A percentile compares a stretch with the other conserved stretches of the same genome.
These are phyloP conservation scores for Drosophila bocqueti DNA, from an alignment of 1,140 invertebrate species.

Conservation along the genomic window DNA sequence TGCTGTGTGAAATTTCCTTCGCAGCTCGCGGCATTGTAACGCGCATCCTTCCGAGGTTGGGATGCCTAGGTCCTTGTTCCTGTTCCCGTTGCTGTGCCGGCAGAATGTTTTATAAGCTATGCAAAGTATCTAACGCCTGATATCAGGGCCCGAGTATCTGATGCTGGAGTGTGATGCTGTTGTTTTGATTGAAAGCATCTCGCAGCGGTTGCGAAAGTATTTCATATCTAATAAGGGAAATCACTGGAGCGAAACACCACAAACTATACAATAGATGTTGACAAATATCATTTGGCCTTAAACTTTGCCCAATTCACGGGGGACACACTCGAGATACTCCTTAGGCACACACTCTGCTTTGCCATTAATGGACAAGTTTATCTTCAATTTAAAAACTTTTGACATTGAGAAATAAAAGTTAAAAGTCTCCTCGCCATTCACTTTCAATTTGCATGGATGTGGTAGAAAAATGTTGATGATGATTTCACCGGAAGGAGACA, in stretches of 20 bases:
- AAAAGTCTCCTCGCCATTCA: constrained; percentile 14
- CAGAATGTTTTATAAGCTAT: constrained; percentile 63
- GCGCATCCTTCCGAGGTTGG: constrained; percentile 22
- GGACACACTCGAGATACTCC: constrained; percentile 3
- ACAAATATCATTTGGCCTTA: constrained; percentile 24
- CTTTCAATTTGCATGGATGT: constrained; percentile 46
- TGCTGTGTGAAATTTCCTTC: constrained; percentile 48
- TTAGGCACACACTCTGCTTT: constrained; percentile 9
- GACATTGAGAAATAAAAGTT: constrained; percentile 36
- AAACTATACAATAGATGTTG: constrained; percentile 26
- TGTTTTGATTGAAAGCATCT: constrained; percentile 64
- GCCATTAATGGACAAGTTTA: constrained; percentile 49
- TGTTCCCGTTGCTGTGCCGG: constrained; percentile 50
- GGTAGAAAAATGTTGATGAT: constrained; percentile 24
- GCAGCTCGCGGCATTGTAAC: constrained; percentile 45
- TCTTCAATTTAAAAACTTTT: constrained; percentile 36
- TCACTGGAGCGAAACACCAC: constrained; percentile 1
- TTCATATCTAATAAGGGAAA: constrained; percentile 29
- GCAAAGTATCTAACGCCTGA: constrained; percentile 68
- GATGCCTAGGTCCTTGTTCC: constrained; percentile 17
- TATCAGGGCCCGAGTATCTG: constrained; percentile 41
- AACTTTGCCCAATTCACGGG: constrained; percentile 12
- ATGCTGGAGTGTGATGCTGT: constrained; percentile 27
- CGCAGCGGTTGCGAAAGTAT: constrained; percentile 11
- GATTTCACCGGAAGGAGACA: constrained; percentile 42